These are phyloP conservation scores for Elephantulus edwardii DNA, from an alignment of 2,113 vertebrate genomes.

Conservation along the genomic window DNA sequence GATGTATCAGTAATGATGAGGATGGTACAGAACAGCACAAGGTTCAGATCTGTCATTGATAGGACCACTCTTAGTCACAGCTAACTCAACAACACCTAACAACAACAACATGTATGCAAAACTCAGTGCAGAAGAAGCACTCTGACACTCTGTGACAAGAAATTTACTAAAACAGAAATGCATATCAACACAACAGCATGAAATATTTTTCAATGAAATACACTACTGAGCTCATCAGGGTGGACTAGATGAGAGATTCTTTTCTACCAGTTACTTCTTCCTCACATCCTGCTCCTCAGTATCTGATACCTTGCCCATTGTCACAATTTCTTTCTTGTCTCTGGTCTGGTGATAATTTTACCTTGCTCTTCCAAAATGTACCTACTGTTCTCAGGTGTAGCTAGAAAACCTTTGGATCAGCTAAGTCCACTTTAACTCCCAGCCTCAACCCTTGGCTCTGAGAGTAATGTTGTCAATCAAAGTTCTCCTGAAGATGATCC, in stretches of 20 bases:
- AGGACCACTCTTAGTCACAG: too few species aligned
- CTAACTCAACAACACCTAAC: too few species aligned
- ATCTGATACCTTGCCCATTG: neutral
- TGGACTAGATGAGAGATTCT: neutral
- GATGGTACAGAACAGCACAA: too few species aligned
- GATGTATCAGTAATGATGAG: too few species aligned
- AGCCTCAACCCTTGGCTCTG: conserved; percentile 28
- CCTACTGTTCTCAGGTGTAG: neutral
- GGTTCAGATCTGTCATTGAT: too few species aligned
- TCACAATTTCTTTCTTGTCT: neutral
- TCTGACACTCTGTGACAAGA: neutral
- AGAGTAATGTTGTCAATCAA: conserved; percentile 55
- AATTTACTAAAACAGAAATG: neutral
- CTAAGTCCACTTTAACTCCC: neutral
- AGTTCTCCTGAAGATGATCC: conserved; percentile 47
- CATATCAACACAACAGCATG: neutral
- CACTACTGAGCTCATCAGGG: neutral
- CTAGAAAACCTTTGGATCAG: neutral
- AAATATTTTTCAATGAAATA: neutral
- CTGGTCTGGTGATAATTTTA: neutral
- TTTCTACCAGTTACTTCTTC: neutral
- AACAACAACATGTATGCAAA: too few species aligned
- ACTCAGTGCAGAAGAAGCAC: neutral
- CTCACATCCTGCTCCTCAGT: neutral
- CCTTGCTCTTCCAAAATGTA: neutral